A percentile compares a stretch with the other conserved stretches of the same genome.
These are phyloP conservation scores for Pammene fasciana DNA, from an alignment of 2,888 invertebrate genomes.

Conservation along the genomic window DNA sequence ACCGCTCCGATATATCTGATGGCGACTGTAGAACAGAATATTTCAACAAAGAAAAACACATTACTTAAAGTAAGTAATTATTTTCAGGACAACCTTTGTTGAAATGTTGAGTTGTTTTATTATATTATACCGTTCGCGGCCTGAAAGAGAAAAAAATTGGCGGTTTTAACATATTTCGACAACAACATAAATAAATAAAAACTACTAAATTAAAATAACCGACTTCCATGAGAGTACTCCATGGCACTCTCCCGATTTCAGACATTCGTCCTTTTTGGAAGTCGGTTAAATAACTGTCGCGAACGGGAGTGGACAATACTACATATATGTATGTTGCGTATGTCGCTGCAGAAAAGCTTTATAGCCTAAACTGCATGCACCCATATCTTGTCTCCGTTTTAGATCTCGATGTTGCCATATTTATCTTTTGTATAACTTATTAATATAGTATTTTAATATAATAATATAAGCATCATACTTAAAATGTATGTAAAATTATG, in stretches of 20 bases:
- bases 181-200: slow-evolving; percentile 1
- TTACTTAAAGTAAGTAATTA: not conserved
- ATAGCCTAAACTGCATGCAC: slow-evolving; percentile 60
- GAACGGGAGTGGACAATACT: slow-evolving; percentile 52
- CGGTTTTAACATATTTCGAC: slow-evolving; percentile 22
- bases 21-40: no score
- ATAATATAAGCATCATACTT: no score
- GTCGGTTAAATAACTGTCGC: slow-evolving; percentile 48
- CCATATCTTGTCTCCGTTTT: slow-evolving; percentile 39
- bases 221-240: not conserved
- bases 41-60: slow-evolving; percentile 13
- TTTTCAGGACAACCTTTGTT: slow-evolving; percentile 27
- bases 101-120: slow-evolving; percentile 44
- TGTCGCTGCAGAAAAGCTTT: slow-evolving; percentile 68
- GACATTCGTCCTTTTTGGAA: not conserved
- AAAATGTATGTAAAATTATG: no score
- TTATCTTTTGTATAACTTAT: slow-evolving; percentile 53
- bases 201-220: slow-evolving; percentile 2
- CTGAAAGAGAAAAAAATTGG: slow-evolving; percentile 31
- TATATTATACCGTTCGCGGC: slow-evolving; percentile 52
- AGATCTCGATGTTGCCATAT: slow-evolving; percentile 59
- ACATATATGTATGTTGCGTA: slow-evolving; percentile 57
- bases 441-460: slow-evolving; percentile 22
- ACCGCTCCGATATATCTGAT: no score
- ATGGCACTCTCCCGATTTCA: no score